Evolutionary conservation across 2,797 vertebrate species (phyloP).

Genomic region (Naso thynnoides): DNA sequence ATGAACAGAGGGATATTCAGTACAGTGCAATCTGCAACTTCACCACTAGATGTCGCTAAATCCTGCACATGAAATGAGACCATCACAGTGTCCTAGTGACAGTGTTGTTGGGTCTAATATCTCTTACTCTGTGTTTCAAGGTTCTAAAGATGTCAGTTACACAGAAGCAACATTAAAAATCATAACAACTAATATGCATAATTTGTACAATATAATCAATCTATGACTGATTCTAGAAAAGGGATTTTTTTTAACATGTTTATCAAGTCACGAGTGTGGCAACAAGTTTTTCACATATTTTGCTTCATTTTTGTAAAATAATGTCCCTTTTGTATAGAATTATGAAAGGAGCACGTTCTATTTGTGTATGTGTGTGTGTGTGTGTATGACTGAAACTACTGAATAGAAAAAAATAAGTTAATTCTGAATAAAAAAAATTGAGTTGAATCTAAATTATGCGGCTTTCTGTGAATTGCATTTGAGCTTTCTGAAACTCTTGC

Average conservation of each 20-base stretch:
- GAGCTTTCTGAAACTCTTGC: not conserved
- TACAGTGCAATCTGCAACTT: too few relatives aligned
- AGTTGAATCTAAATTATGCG: too few relatives aligned
- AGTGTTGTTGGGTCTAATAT: not conserved
- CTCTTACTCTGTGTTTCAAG: not conserved
- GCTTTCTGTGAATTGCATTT: not conserved
- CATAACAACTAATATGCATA: not conserved
- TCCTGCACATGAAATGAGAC: not conserved
- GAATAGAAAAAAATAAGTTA: not conserved
- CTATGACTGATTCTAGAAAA: not conserved
- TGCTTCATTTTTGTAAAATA: too few relatives aligned
- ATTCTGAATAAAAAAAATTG: not conserved
- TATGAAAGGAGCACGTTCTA: not conserved
- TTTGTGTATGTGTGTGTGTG: too few relatives aligned
- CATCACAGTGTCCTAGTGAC: too few relatives aligned
- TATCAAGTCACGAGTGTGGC: not conserved
- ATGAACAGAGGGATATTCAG: too few relatives aligned
- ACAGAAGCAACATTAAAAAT: not conserved
- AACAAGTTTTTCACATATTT: not conserved
- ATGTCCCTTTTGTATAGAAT: not conserved
- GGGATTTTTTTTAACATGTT: not conserved
- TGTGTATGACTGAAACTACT: not conserved
- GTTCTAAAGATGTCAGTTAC: not conserved
- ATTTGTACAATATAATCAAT: not conserved
- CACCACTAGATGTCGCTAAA: too few relatives aligned